Conservation (phyloP, 1,140 invertebrate species). For the Sinonovacula constricta region DNA sequence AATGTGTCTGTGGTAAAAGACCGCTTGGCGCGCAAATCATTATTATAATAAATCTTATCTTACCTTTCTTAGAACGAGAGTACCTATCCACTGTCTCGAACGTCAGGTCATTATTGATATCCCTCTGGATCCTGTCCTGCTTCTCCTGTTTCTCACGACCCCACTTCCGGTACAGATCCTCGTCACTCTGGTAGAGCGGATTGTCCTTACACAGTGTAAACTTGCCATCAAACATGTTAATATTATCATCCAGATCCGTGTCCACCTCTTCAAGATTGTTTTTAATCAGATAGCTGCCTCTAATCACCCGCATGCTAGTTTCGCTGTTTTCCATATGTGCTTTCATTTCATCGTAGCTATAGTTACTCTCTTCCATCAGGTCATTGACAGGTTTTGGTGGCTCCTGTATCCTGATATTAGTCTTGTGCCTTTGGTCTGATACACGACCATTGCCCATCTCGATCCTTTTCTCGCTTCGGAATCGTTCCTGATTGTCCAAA, state of each 20-base stretch:
- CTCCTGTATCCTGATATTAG: slow-evolving; percentile 12
- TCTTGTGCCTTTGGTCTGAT: slow-evolving; percentile 31
- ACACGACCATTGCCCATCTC: neutral
- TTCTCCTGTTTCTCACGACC: slow-evolving; percentile 10
- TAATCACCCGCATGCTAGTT: slow-evolving; percentile 41
- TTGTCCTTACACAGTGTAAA: slow-evolving; percentile 49
- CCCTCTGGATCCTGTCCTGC: slow-evolving; percentile 18
- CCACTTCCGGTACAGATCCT: slow-evolving; percentile 23
- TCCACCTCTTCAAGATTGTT: slow-evolving; percentile 41
- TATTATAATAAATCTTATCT: neutral
- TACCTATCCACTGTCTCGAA: slow-evolving; percentile 46
- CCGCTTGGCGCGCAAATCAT: no score
- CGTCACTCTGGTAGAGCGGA: slow-evolving; percentile 53
- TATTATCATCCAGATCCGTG: slow-evolving; percentile 43
- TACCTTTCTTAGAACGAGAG: slow-evolving; percentile 32
- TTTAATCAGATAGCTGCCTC: slow-evolving; percentile 48
- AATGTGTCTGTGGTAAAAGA: no score
- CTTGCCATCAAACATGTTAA: slow-evolving; percentile 51
- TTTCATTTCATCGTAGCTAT: slow-evolving; percentile 37
- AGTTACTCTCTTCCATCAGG: slow-evolving; percentile 17
- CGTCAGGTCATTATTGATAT: slow-evolving; percentile 28
- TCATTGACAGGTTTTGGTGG: neutral
- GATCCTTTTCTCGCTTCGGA: slow-evolving; percentile 24
- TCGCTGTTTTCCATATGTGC: slow-evolving; percentile 11
- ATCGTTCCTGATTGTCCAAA: neutral